Conservation (phyloP, 2,888 invertebrate species). For the Odiellus spinosus region DNA sequence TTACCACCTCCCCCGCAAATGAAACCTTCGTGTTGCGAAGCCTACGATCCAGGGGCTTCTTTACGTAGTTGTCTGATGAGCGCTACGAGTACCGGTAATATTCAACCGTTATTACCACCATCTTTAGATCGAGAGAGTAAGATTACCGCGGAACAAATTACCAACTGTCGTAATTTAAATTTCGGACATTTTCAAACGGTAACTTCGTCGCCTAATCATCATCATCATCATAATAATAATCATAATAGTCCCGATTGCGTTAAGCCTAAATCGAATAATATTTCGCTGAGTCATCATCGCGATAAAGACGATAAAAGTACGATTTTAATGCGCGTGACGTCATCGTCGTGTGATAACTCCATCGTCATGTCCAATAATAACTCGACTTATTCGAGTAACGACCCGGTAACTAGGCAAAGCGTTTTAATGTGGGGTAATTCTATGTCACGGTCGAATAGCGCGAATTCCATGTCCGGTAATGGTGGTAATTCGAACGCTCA, state of each 20-base stretch:
- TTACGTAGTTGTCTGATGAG: constrained; percentile 15
- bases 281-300: no score
- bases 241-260: no score
- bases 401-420: constrained; percentile 50
- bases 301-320: no score
- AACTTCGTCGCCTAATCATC: neutral
- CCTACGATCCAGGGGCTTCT: constrained; percentile 10
- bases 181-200: constrained; percentile 3
- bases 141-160: constrained; percentile 5
- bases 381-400: constrained; percentile 1
- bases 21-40: constrained; percentile 17
- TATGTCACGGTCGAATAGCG: neutral
- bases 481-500: no score
- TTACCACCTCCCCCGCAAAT: neutral
- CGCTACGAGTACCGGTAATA: constrained; percentile 1
- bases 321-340: no score
- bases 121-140: constrained; percentile 24
- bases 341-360: neutral
- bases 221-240: no score
- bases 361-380: no score
- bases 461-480: no score
- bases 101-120: constrained; percentile 25
- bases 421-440: constrained; percentile 73
- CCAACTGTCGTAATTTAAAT: constrained; percentile 4
- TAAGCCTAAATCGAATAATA: constrained; percentile 3